These are phyloP conservation scores for Siderastrea radians DNA, from an alignment of 92 coral and sea anemone genomes.

Conservation along the genomic window DNA sequence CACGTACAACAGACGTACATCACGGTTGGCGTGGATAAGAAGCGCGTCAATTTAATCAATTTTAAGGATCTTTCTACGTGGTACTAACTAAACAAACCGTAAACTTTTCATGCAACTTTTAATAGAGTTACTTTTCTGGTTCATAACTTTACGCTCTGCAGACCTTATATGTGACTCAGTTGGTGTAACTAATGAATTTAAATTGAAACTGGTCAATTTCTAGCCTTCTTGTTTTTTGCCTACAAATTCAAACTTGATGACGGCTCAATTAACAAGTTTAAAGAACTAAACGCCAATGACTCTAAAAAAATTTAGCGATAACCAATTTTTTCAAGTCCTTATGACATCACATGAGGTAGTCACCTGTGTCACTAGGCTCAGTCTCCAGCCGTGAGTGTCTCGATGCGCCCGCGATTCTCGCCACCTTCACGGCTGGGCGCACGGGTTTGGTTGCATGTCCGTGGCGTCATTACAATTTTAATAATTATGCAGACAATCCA, in stretches of 20 bases:
- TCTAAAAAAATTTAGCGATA: too few species aligned
- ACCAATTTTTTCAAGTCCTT: not conserved
- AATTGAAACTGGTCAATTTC: not conserved
- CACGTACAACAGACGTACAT: not conserved
- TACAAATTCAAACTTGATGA: not conserved
- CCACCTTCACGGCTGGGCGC: too few species aligned
- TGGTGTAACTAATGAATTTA: not conserved
- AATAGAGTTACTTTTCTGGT: not conserved
- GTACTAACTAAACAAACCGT: not conserved
- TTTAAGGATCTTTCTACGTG: not conserved
- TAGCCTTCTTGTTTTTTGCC: not conserved
- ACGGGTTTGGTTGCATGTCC: too few species aligned
- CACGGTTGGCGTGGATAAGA: too few species aligned
- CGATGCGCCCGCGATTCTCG: too few species aligned
- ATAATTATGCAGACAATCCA: too few species aligned
- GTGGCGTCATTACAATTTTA: too few species aligned
- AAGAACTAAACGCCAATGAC: too few species aligned
- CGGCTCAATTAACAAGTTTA: not conserved
- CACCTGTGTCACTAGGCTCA: not conserved
- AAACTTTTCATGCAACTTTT: not conserved
- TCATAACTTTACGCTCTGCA: not conserved
- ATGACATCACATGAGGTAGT: not conserved
- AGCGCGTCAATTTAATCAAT: too few species aligned
- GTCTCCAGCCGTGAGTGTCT: too few species aligned
- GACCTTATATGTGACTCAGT: not conserved